Conservation (phyloP, 2,797 vertebrate species). For the Gadopsis marmoratus region DNA sequence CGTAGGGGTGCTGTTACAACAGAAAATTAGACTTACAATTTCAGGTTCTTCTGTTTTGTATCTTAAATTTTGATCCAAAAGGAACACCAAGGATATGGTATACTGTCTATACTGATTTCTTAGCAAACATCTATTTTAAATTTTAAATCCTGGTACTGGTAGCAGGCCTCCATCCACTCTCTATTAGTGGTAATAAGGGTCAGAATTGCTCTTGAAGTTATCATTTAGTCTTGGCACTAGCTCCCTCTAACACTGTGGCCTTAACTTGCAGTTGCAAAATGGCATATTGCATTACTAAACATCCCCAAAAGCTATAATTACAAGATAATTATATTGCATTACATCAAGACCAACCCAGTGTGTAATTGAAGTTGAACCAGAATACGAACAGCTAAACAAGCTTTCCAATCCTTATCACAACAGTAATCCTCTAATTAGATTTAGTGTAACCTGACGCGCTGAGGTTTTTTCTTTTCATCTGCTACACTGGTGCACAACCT, state of each 20-base stretch:
- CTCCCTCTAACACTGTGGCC: slow-evolving; percentile 50
- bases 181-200: not conserved
- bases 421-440: slow-evolving; percentile 76
- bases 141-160: not conserved
- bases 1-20: not conserved
- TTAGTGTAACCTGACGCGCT: slow-evolving; percentile 57
- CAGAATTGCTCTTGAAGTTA: slow-evolving; percentile 10
- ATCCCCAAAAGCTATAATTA: slow-evolving; percentile 72
- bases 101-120: not conserved
- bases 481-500: slow-evolving; percentile 50
- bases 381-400: slow-evolving; percentile 65
- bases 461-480: slow-evolving; percentile 62
- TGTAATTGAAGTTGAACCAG: slow-evolving; percentile 68
- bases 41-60: not conserved
- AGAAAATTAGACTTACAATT: not conserved
- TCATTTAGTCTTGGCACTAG: slow-evolving; percentile 49
- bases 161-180: not conserved
- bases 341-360: slow-evolving; percentile 67
- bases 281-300: slow-evolving; percentile 75
- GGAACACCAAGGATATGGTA: not conserved
- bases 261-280: slow-evolving; percentile 62
- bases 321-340: slow-evolving; percentile 74
- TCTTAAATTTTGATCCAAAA: not conserved
- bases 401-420: slow-evolving; percentile 73
- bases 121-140: not conserved